These are phyloP conservation scores for Oscheius sp. DNA, from an alignment of 2,888 invertebrate genomes.

Conservation along the genomic window DNA sequence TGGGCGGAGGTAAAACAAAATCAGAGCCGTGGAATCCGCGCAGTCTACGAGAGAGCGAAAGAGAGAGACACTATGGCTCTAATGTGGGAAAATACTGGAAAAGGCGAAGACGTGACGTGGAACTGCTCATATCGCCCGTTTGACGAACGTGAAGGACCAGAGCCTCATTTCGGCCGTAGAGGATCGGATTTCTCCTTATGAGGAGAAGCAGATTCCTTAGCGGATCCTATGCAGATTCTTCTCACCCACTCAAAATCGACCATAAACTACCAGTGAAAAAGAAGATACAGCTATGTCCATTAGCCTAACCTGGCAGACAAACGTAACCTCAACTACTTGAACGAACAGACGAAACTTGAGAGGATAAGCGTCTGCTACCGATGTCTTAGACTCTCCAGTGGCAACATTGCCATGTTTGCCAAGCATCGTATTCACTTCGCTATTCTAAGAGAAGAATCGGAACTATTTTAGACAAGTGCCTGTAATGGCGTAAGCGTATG, in stretches of 20 bases:
- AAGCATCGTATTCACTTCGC: conserved; percentile 17
- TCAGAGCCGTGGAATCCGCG: not conserved
- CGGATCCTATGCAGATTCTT: conserved; percentile 14
- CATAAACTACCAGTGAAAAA: too few species aligned
- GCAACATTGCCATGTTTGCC: conserved; percentile 34
- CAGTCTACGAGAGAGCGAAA: not conserved
- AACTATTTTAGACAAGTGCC: not conserved
- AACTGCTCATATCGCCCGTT: conserved; percentile 32
- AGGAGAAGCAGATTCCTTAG: conserved; percentile 18
- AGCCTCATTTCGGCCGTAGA: conserved; percentile 29
- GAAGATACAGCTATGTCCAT: too few species aligned
- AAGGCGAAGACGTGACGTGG: conserved; percentile 22
- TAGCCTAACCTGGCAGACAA: too few species aligned
- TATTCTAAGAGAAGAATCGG: conserved; percentile 20
- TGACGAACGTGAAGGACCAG: conserved; percentile 36
- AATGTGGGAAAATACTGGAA: conserved; percentile 24
- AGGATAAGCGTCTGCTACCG: too few species aligned
- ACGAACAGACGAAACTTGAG: too few species aligned
- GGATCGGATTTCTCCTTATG: conserved; percentile 36
- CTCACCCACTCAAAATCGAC: conserved; percentile 22
- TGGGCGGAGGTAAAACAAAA: conserved; percentile 7
- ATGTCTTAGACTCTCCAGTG: not conserved
- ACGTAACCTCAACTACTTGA: too few species aligned
- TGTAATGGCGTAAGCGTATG: too few species aligned
- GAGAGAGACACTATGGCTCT: not conserved